Evolutionary conservation across 64 coral and sea anemone species (phyloP).

Genomic region (Stylophora pistillata): DNA sequence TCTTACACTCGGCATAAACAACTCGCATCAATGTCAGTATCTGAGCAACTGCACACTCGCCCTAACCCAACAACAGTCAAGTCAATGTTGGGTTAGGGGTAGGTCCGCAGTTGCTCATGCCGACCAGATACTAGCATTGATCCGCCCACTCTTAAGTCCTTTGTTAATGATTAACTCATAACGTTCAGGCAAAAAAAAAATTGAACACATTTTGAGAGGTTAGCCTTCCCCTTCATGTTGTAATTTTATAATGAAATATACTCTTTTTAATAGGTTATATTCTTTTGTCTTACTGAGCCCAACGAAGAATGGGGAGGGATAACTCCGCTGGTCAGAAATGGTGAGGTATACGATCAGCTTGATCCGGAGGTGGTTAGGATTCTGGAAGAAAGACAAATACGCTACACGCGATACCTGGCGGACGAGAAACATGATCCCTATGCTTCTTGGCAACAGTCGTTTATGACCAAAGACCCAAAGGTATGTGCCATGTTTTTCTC

Average conservation of each 20-base stretch:
- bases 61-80: too few relatives aligned
- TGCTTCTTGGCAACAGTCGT: slow-evolving; percentile 83
- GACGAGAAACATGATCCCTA: slow-evolving; percentile 60
- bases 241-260: not conserved
- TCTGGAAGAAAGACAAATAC: slow-evolving; percentile 71
- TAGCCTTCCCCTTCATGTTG: not conserved
- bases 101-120: too few relatives aligned
- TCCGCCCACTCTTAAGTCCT: too few relatives aligned
- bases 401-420: slow-evolving; percentile 68
- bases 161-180: too few relatives aligned
- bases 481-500: slow-evolving; percentile 4
- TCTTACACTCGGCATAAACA: too few relatives aligned
- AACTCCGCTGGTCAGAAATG: slow-evolving; percentile 76
- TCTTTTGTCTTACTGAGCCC: slow-evolving; percentile 69
- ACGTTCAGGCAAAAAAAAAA: not conserved
- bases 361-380: slow-evolving; percentile 68
- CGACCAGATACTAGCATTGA: too few relatives aligned
- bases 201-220: not conserved
- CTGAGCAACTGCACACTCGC: too few relatives aligned
- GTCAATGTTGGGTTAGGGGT: too few relatives aligned
- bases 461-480: slow-evolving; percentile 60
- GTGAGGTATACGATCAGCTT: slow-evolving; percentile 61
- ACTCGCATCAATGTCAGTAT: too few relatives aligned
- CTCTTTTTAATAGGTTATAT: slow-evolving; percentile 58
- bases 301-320: slow-evolving; percentile 66